Evolutionary conservation across 2,888 invertebrate species (phyloP).

Genomic region (Eumerus sabulonum): DNA sequence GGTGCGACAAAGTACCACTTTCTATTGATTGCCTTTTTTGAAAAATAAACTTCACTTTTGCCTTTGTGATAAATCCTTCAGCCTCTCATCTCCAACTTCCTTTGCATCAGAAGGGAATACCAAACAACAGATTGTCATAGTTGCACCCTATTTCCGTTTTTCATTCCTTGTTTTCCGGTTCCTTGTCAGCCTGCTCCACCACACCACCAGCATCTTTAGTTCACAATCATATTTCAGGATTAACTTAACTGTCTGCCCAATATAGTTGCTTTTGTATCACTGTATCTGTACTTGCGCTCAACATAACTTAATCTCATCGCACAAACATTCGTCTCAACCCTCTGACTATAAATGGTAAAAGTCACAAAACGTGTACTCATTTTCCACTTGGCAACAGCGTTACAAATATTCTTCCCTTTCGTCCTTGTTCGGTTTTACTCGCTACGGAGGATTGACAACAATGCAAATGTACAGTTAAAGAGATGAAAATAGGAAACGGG

Average conservation of each 20-base stretch:
- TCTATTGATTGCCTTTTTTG: slow-evolving; percentile 29
- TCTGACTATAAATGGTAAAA: slow-evolving; percentile 39
- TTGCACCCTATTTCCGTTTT: slow-evolving; percentile 33
- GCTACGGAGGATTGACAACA: slow-evolving; percentile 54
- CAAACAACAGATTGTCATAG: slow-evolving; percentile 43
- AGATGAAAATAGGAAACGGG: slow-evolving; percentile 63
- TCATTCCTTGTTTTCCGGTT: slow-evolving; percentile 3
- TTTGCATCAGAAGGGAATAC: not conserved
- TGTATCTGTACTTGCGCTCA: slow-evolving; percentile 56
- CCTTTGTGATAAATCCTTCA: no score
- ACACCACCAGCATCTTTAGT: slow-evolving; percentile 46
- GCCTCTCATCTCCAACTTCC: not conserved
- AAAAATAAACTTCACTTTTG: slow-evolving; percentile 35
- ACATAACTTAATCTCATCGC: slow-evolving; percentile 62
- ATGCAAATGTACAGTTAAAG: slow-evolving; percentile 61
- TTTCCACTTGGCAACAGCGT: slow-evolving; percentile 57
- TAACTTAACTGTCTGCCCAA: slow-evolving; percentile 45
- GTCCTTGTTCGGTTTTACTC: slow-evolving; percentile 11
- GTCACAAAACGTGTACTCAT: slow-evolving; percentile 51
- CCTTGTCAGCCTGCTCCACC: not conserved
- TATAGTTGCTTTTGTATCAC: slow-evolving; percentile 42
- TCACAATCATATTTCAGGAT: slow-evolving; percentile 67
- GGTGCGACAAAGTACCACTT: slow-evolving; percentile 32
- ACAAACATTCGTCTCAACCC: slow-evolving; percentile 10
- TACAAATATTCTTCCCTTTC: slow-evolving; percentile 60